These are phyloP conservation scores for Silurus lanzhouensis DNA, from an alignment of 2,797 vertebrate genomes.

Conservation along the genomic window DNA sequence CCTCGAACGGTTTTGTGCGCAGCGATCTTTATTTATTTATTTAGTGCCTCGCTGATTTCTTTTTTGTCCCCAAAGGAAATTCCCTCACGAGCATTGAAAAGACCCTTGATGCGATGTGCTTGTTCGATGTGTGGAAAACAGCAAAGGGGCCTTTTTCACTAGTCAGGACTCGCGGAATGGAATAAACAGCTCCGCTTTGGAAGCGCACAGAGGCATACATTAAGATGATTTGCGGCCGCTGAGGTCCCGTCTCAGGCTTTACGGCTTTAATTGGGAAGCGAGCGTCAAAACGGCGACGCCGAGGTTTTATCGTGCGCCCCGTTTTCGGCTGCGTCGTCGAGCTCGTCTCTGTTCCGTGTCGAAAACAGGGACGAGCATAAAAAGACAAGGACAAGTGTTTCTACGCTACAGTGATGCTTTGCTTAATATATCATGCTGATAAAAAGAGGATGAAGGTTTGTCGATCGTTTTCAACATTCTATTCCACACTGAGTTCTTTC, in stretches of 20 bases:
- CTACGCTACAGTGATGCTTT: background rate
- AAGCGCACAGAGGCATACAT: background rate
- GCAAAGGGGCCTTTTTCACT: background rate
- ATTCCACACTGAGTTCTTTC: no score
- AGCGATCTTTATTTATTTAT: background rate
- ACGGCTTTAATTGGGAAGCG: slow-evolving; percentile 18
- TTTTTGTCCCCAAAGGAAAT: background rate
- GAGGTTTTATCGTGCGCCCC: background rate
- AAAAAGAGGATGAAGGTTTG: background rate
- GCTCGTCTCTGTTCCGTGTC: background rate
- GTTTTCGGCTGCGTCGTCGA: background rate
- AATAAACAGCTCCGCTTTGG: background rate
- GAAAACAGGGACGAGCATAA: background rate
- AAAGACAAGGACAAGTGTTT: background rate
- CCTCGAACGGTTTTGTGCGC: background rate
- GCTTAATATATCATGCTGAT: background rate
- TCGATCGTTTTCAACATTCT: no score
- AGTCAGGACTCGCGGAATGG: background rate
- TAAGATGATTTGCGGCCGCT: background rate
- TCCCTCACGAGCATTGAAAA: background rate
- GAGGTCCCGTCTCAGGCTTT: background rate
- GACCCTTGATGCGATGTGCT: background rate
- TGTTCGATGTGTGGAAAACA: background rate
- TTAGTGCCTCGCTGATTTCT: no score
- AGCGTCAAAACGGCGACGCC: background rate